Evolutionary conservation across 1,140 invertebrate genomes (phyloP).

Genomic region (Anastrepha obliqua): DNA sequence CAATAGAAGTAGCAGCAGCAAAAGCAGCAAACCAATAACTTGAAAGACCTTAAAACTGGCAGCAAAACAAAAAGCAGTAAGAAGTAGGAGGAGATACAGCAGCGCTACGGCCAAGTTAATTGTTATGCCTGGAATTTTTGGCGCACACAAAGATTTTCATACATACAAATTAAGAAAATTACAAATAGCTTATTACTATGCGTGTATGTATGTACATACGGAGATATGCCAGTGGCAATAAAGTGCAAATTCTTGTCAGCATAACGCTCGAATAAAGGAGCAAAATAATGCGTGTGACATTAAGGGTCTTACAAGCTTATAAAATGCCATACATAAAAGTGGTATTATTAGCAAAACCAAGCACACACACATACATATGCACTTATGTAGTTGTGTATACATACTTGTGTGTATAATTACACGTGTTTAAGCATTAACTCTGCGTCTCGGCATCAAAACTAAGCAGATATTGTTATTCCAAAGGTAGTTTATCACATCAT

Average conservation of each 20-base stretch:
- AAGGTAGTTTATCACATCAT: constrained; percentile 28
- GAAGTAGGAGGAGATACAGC: background rate
- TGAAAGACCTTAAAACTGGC: background rate
- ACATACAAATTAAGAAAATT: background rate
- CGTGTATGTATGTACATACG: background rate
- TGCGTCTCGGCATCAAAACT: background rate
- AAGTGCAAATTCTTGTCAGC: constrained; percentile 47
- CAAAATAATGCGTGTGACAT: background rate
- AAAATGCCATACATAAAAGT: background rate
- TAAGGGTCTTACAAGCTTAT: background rate
- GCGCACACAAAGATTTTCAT: background rate
- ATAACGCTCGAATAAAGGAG: background rate
- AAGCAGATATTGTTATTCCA: background rate
- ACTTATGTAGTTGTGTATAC: background rate
- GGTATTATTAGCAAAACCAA: background rate
- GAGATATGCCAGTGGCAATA: background rate
- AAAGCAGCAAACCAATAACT: background rate
- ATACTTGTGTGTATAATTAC: background rate
- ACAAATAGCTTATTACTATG: constrained; percentile 26
- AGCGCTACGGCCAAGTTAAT: background rate
- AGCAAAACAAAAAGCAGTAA: background rate
- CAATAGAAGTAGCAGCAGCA: background rate
- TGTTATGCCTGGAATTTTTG: constrained; percentile 10
- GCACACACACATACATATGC: background rate
- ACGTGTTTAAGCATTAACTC: too few relatives aligned